These are phyloP conservation scores for Cochlearius cochlearius DNA, from an alignment of 2,113 vertebrate genomes.

Conservation along the genomic window DNA sequence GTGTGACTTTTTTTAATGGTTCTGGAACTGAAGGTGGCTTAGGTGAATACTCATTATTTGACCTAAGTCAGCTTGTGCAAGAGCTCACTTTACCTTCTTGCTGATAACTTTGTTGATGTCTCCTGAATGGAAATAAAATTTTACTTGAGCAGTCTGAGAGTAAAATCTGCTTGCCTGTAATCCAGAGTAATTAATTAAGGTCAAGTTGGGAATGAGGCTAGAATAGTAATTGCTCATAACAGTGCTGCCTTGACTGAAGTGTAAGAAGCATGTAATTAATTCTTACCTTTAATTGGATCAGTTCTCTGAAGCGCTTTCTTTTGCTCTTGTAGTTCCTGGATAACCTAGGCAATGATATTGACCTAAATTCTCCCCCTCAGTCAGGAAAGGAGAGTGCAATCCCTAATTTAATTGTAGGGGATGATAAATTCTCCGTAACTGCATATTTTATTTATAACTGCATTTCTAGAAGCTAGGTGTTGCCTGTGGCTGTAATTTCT, in stretches of 20 bases:
- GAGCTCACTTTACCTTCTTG: neutral
- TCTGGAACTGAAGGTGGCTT: neutral
- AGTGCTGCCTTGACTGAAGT: neutral
- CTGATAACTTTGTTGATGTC: neutral
- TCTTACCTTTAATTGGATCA: constrained; percentile 3
- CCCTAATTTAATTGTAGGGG: neutral
- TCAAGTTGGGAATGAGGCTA: neutral
- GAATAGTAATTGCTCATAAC: neutral
- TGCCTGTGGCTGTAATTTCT: neutral
- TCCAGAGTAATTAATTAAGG: neutral
- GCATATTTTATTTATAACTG: neutral
- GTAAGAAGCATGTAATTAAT: neutral
- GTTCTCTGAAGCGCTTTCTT: neutral
- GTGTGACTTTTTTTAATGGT: neutral
- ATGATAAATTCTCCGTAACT: neutral
- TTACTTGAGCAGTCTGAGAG: neutral
- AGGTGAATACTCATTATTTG: neutral
- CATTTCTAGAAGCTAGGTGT: neutral
- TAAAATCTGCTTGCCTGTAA: neutral
- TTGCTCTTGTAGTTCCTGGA: neutral
- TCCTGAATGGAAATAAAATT: neutral
- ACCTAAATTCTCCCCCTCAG: neutral
- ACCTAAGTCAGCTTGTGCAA: neutral
- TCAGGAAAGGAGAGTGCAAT: neutral
- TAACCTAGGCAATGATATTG: neutral